Percentiles rank a stretch among this genome's conserved stretches.
phyloP scores from a whole-genome alignment of 2,113 vertebrate genomes.

The Telmatochromis sp. region DNA sequence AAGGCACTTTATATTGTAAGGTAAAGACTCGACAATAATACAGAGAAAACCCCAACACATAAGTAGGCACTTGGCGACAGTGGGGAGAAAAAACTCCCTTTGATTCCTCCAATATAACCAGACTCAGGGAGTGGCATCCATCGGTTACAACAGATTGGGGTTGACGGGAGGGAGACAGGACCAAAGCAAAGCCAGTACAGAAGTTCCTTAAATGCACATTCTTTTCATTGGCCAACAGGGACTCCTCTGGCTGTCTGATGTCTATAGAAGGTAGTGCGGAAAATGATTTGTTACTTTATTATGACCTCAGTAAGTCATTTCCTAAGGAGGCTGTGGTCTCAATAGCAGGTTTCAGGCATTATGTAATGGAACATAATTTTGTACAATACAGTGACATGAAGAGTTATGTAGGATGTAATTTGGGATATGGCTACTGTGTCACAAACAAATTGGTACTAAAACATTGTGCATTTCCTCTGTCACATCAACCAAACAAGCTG shows the following conservation, averaged over 20 bases:
- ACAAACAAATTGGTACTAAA: neutral
- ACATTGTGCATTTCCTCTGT: neutral
- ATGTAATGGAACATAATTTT: neutral
- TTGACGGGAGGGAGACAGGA: neutral
- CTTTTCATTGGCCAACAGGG: neutral
- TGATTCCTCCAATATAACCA: neutral
- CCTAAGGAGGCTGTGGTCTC: neutral
- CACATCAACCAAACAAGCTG: neutral
- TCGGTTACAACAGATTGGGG: neutral
- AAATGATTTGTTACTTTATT: neutral
- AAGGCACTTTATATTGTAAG: neutral
- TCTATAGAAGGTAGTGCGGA: neutral
- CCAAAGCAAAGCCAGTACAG: neutral
- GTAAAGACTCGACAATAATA: neutral
- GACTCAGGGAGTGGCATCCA: neutral
- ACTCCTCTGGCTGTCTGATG: neutral
- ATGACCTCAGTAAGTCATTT: neutral
- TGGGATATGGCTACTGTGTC: neutral
- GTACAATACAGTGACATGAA: neutral
- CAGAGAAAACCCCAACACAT: neutral
- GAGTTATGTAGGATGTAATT: neutral
- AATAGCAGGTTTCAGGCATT: neutral
- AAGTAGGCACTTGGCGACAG: neutral
- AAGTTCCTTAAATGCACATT: neutral
- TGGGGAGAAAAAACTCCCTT: neutral